phyloP scores from a whole-genome alignment of 2,113 vertebrate species.

The Pseudolaguvia tuberculata region DNA sequence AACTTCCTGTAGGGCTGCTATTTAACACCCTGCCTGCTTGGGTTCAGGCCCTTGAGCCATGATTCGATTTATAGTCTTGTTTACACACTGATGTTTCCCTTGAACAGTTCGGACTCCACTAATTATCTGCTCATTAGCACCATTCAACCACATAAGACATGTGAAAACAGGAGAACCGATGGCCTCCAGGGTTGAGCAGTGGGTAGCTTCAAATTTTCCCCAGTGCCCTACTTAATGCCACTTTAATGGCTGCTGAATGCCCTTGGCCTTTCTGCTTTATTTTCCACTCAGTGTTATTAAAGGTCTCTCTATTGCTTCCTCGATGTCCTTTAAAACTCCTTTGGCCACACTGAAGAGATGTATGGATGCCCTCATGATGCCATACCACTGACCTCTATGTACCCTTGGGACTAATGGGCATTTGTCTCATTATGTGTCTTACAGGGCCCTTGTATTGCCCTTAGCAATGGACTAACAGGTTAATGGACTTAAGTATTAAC shows the following conservation, averaged over 20 bases:
- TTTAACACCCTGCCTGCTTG: background rate
- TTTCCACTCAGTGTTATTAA: too few relatives aligned
- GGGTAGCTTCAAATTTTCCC: background rate
- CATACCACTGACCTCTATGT: background rate
- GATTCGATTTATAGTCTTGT: background rate
- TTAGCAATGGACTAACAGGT: background rate
- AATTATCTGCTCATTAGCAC: constrained; percentile 10
- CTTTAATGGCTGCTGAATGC: background rate
- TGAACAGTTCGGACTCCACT: constrained; percentile 9
- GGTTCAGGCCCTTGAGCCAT: background rate
- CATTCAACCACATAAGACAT: constrained; percentile 7
- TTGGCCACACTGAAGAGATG: too few relatives aligned
- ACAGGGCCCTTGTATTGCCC: background rate
- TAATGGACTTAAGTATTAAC: background rate
- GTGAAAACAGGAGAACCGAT: background rate
- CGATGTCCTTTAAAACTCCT: too few relatives aligned
- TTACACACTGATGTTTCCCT: constrained; percentile 1
- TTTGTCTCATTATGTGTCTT: background rate
- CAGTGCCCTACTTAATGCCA: background rate
- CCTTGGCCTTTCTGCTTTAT: background rate
- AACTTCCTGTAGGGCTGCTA: background rate
- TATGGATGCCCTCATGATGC: background rate
- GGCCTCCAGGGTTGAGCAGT: background rate
- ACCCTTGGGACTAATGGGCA: background rate
- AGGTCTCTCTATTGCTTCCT: too few relatives aligned